These are phyloP conservation scores for Nesogale talazaci DNA, from an alignment of 2,113 vertebrate genomes.

Conservation along the genomic window DNA sequence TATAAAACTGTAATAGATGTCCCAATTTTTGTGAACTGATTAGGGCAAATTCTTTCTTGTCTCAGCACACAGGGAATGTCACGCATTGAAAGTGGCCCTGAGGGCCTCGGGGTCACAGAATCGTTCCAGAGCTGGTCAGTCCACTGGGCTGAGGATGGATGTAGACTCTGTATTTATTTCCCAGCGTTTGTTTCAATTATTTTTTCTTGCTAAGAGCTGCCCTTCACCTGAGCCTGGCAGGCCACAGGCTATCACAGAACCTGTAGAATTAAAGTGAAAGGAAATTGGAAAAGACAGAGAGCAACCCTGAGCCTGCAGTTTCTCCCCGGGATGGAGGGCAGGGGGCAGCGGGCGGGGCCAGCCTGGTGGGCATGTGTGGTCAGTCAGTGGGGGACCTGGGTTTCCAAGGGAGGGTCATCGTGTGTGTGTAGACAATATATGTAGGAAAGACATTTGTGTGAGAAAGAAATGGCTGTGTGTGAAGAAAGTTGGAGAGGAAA, in stretches of 20 bases:
- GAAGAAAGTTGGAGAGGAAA: too few relatives aligned
- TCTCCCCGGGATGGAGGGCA: not conserved
- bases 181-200: constrained; percentile 5
- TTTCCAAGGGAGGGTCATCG: not conserved
- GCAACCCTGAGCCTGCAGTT: not conserved
- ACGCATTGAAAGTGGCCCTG: not conserved
- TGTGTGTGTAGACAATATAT: not conserved
- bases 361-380: not conserved
- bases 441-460: not conserved
- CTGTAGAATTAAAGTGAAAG: not conserved
- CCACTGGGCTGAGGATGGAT: not conserved
- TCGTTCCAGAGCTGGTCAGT: not conserved
- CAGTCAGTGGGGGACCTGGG: not conserved
- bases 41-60: constrained; percentile 36
- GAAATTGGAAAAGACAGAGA: constrained; percentile 4
- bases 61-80: not conserved
- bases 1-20: constrained; percentile 36
- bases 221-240: not conserved
- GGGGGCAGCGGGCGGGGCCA: not conserved
- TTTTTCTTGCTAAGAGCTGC: constrained; percentile 26
- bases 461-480: too few relatives aligned
- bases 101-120: not conserved
- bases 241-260: not conserved
- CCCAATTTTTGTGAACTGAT: constrained; percentile 22
- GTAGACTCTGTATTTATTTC: not conserved